These are phyloP conservation scores for Monodelphis domestica DNA, from an alignment of 2,797 vertebrate genomes.

Conservation along the genomic window DNA sequence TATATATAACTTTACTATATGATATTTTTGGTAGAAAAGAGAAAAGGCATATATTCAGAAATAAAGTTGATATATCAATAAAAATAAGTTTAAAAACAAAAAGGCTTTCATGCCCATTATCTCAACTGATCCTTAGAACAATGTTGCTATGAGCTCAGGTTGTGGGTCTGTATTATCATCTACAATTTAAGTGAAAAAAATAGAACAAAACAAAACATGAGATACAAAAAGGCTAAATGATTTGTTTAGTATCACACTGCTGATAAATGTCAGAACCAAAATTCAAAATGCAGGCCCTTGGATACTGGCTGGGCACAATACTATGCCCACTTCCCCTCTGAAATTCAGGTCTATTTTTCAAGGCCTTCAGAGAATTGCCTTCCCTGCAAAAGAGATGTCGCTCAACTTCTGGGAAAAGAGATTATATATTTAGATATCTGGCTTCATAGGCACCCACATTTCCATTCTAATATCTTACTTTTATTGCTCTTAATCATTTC, in stretches of 20 bases:
- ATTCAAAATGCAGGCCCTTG: background rate
- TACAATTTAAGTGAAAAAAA: background rate
- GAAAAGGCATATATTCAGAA: background rate
- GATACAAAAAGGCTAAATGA: background rate
- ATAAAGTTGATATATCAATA: background rate
- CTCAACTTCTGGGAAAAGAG: background rate
- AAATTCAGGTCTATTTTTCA: background rate
- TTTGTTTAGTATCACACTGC: background rate
- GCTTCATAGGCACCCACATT: background rate
- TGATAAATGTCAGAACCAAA: background rate
- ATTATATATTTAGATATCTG: background rate
- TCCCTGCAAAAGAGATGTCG: background rate
- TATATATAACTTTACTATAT: background rate
- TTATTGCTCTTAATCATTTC: background rate
- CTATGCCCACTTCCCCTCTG: background rate
- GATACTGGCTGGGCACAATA: background rate
- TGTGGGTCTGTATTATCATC: background rate
- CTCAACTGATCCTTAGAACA: background rate
- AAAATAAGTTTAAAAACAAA: background rate
- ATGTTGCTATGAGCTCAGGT: background rate
- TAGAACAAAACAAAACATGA: too few relatives aligned
- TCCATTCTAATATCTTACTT: background rate
- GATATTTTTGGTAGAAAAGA: background rate
- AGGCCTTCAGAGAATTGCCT: background rate
- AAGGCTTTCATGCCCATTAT: background rate